phyloP scores from a whole-genome alignment of 2,888 invertebrate species.

The Acanthosepion esculentum region DNA sequence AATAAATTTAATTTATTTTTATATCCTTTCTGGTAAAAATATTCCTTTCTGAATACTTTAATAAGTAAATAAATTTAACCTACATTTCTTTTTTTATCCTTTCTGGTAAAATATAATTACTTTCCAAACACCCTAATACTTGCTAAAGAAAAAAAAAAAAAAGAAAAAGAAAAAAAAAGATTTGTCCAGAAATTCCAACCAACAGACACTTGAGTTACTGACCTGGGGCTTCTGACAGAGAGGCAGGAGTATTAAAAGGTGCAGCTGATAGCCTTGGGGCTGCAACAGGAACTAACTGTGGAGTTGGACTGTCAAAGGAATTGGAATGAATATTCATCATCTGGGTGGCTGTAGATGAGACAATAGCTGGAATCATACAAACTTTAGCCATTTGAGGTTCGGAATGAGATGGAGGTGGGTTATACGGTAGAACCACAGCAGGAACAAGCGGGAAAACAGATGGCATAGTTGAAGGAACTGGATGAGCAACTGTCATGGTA shows the following conservation, averaged over 20 bases:
- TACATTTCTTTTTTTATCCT: no score
- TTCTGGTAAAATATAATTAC: no score
- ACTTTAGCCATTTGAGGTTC: neutral
- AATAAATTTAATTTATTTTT: no score
- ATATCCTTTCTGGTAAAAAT: no score
- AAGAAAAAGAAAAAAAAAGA: neutral
- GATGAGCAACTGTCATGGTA: neutral
- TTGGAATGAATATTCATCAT: slow-evolving; percentile 4
- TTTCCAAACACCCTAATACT: no score
- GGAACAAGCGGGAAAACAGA: neutral
- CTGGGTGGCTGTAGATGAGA: neutral
- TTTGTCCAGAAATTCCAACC: no score
- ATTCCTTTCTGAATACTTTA: no score
- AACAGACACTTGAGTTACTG: neutral
- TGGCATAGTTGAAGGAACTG: neutral
- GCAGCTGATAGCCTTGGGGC: neutral
- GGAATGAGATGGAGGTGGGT: neutral
- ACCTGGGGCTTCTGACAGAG: neutral
- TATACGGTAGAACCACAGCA: neutral
- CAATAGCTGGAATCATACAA: neutral
- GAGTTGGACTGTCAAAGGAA: neutral
- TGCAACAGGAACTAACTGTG: neutral
- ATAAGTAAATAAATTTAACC: no score
- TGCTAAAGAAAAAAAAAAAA: no score
- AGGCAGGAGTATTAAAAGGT: neutral